These are phyloP conservation scores for Eutrigla gurnardus DNA, from an alignment of 2,797 vertebrate genomes.

Conservation along the genomic window DNA sequence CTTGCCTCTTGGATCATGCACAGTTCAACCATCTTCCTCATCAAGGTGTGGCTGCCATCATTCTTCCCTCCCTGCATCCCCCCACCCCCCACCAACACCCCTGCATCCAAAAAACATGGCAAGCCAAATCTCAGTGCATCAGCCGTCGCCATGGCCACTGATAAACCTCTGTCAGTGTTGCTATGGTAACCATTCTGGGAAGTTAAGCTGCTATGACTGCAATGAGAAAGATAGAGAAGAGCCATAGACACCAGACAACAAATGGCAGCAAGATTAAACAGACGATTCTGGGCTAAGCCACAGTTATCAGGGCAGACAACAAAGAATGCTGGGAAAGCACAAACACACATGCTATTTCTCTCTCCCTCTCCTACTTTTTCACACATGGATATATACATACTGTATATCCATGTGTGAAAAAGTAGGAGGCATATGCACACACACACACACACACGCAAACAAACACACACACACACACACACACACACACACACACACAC, in stretches of 20 bases:
- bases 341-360: conserved; percentile 38
- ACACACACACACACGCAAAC: conserved; percentile 34
- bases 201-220: conserved; percentile 76
- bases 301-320: conserved; percentile 70
- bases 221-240: conserved; percentile 67
- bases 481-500: conserved; percentile 25
- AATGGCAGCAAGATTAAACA: conserved; percentile 82
- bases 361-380: conserved; percentile 52
- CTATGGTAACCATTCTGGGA: conserved; percentile 80
- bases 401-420: conserved; percentile 33
- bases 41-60: conserved; percentile 44
- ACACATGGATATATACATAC: conserved; percentile 44
- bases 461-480: conserved; percentile 35
- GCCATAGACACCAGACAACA: conserved; percentile 69
- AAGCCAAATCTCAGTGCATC: conserved; percentile 69
- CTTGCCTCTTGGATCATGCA: neutral
- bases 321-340: conserved; percentile 68
- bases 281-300: conserved; percentile 67
- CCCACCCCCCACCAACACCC: neutral
- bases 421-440: no score
- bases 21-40: neutral
- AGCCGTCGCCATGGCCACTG: conserved; percentile 75
- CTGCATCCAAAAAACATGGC: conserved; percentile 47
- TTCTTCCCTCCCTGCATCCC: neutral
- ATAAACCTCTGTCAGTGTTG: conserved; percentile 80